Evolutionary conservation across 2,797 vertebrate genomes (phyloP).

Genomic region (Sebastes hubbsi): DNA sequence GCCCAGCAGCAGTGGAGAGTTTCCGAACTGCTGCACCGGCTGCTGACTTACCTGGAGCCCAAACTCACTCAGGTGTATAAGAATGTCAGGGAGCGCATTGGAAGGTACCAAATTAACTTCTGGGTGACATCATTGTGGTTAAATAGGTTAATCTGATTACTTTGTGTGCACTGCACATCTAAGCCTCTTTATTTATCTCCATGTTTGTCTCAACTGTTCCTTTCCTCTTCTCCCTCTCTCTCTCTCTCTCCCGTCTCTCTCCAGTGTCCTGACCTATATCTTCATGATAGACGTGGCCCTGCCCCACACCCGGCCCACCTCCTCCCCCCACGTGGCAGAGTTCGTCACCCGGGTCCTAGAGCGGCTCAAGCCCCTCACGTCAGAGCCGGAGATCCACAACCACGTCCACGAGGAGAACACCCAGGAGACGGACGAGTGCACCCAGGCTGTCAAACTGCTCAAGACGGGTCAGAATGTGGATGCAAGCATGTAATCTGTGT

Average conservation of each 20-base stretch:
- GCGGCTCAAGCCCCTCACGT: slow-evolving; percentile 91
- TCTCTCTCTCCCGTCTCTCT: slow-evolving; percentile 52
- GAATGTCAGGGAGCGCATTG: slow-evolving; percentile 96
- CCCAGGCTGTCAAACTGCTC: slow-evolving; percentile 97
- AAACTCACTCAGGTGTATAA: slow-evolving; percentile 98
- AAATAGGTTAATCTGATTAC: slow-evolving; percentile 47
- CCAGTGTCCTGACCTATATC: slow-evolving; percentile 97
- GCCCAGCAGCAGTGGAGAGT: slow-evolving; percentile 98
- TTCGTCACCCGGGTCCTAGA: slow-evolving; percentile 90
- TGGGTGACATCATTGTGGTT: slow-evolving; percentile 28
- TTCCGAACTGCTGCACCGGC: slow-evolving; percentile 91
- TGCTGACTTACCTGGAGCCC: slow-evolving; percentile 94
- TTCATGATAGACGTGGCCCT: slow-evolving; percentile 98
- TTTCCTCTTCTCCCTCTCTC: background rate
- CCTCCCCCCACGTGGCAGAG: slow-evolving; percentile 91
- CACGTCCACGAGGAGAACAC: slow-evolving; percentile 95
- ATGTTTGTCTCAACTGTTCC: background rate
- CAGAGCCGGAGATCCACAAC: slow-evolving; percentile 95
- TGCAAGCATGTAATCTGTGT: slow-evolving; percentile 34
- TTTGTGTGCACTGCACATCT: background rate
- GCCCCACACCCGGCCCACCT: slow-evolving; percentile 91
- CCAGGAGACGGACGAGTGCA: slow-evolving; percentile 91
- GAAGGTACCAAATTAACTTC: slow-evolving; percentile 84
- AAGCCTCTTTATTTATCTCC: slow-evolving; percentile 10
- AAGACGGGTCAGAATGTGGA: slow-evolving; percentile 88